These are phyloP conservation scores for Phalacrocorax pelagicus DNA, from an alignment of 2,113 vertebrate genomes.

Conservation along the genomic window DNA sequence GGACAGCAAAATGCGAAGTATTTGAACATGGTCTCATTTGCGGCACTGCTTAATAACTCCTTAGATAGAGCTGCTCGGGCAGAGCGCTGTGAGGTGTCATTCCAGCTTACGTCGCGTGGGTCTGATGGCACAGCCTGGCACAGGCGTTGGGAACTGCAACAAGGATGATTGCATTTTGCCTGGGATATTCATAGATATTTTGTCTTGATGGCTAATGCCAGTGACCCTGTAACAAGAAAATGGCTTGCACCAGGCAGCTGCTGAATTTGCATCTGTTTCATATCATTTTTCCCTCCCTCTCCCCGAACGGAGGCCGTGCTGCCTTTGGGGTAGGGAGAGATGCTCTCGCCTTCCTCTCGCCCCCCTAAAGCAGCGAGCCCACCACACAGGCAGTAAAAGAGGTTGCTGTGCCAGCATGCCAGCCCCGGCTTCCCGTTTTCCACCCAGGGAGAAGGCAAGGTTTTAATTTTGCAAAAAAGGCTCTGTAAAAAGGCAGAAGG, in stretches of 20 bases:
- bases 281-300: not conserved
- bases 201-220: not conserved
- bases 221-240: not conserved
- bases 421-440: not conserved
- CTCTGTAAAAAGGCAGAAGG: constrained; percentile 67
- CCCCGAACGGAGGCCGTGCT: not conserved
- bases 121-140: not conserved
- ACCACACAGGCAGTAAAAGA: not conserved
- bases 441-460: constrained; percentile 35
- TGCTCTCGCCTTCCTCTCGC: not conserved
- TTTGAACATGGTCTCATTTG: not conserved
- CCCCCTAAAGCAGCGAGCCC: not conserved
- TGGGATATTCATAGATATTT: not conserved
- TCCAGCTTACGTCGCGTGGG: not conserved
- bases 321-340: constrained; percentile 1
- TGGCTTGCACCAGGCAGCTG: not conserved
- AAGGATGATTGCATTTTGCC: not conserved
- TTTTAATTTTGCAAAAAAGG: constrained; percentile 76
- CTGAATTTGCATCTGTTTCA: not conserved
- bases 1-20: not conserved
- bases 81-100: rapidly evolving
- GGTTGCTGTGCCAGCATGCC: not conserved
- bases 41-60: not conserved
- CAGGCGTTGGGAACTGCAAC: rapidly evolving
- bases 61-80: not conserved